Conservation (phyloP, 1,140 invertebrate species). For the Aphelinus certus region DNA sequence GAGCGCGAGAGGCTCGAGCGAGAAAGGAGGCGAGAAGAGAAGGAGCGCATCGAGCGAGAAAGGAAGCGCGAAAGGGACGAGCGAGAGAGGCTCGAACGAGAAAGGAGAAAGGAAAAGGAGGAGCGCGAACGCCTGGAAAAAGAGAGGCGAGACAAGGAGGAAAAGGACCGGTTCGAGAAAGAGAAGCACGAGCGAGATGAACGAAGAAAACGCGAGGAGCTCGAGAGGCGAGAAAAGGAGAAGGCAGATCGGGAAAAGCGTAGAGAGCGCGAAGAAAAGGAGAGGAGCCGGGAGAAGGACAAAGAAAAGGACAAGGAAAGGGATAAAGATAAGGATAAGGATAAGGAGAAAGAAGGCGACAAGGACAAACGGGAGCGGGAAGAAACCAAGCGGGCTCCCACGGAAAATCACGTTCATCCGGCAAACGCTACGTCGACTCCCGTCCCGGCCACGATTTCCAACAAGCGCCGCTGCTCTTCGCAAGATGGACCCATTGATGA, state of each 20-base stretch:
- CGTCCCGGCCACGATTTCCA: slow-evolving; percentile 70
- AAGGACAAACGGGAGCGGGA: slow-evolving; percentile 41
- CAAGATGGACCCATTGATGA: slow-evolving; percentile 75
- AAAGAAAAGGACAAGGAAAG: slow-evolving; percentile 53
- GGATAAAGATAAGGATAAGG: slow-evolving; percentile 45
- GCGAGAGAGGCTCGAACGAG: slow-evolving; percentile 63
- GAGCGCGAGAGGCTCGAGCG: slow-evolving; percentile 63
- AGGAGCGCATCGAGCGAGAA: slow-evolving; percentile 59
- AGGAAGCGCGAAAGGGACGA: slow-evolving; percentile 62
- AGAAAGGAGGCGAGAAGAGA: slow-evolving; percentile 62
- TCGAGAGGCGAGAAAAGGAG: slow-evolving; percentile 53
- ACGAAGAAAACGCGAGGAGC: slow-evolving; percentile 53
- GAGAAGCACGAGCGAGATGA: slow-evolving; percentile 55
- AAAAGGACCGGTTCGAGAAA: slow-evolving; percentile 55
- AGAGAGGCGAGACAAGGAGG: slow-evolving; percentile 63
- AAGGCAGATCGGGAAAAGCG: slow-evolving; percentile 53
- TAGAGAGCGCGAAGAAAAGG: slow-evolving; percentile 43
- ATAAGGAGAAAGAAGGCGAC: slow-evolving; percentile 17
- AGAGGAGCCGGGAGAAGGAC: slow-evolving; percentile 46
- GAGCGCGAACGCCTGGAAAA: slow-evolving; percentile 56
- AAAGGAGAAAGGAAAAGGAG: slow-evolving; percentile 54
- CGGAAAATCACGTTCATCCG: slow-evolving; percentile 57
- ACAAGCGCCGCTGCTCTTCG: slow-evolving; percentile 80
- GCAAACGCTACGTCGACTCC: slow-evolving; percentile 45
- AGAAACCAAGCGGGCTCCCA: slow-evolving; percentile 44